A percentile compares a stretch with the other conserved stretches of the same genome.
Conservation (phyloP, 2,113 vertebrate species). For the Toxotes jaculatrix region DNA sequence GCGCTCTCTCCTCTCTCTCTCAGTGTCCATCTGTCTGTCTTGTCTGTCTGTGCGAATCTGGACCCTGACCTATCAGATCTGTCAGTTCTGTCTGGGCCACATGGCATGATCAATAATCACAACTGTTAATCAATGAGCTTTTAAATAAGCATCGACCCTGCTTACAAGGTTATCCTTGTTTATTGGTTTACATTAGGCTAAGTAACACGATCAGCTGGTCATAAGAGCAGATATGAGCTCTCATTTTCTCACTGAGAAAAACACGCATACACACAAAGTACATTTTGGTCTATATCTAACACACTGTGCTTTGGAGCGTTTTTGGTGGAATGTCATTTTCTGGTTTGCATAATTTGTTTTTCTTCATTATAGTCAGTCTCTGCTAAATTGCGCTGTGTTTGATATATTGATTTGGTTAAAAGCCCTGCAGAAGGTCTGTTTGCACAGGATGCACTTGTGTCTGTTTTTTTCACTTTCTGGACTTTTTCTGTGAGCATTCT, state of each 20-base stretch:
- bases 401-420: conserved; percentile 27
- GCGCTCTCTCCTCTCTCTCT: neutral
- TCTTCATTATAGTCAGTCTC: conserved; percentile 9
- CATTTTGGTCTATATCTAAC: neutral
- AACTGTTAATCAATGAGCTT: conserved; percentile 89
- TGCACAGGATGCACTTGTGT: neutral
- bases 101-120: conserved; percentile 86
- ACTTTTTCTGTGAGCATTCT: neutral
- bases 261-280: neutral
- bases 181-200: conserved; percentile 82
- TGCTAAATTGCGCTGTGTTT: conserved; percentile 14
- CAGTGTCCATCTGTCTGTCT: conserved; percentile 2
- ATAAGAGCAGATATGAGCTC: conserved; percentile 44
- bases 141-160: conserved; percentile 86
- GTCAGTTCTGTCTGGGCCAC: conserved; percentile 80
- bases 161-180: conserved; percentile 82
- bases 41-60: conserved; percentile 31
- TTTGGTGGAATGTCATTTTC: neutral
- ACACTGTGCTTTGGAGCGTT: neutral
- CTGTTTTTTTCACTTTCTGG: neutral
- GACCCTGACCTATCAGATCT: conserved; percentile 72
- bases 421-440: neutral
- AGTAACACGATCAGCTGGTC: conserved; percentile 71
- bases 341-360: conserved; percentile 20
- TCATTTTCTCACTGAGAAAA: neutral